Conservation (phyloP, 2,797 vertebrate species). For the Cottoperca gobio region DNA sequence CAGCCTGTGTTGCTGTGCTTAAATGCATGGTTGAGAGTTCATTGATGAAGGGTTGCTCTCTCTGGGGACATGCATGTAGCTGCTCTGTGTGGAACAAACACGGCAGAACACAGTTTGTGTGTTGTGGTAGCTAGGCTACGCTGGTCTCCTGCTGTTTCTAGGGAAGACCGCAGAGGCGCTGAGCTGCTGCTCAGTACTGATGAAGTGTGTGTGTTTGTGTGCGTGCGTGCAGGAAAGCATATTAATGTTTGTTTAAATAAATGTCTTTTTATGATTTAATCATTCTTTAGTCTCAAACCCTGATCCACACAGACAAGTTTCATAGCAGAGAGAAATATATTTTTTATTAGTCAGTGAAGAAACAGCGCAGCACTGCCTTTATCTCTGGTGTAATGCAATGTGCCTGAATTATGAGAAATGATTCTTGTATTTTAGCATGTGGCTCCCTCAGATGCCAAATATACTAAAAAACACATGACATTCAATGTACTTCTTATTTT, state of each 20-base stretch:
- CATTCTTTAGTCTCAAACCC: constrained; percentile 19
- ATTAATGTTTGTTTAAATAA: constrained; percentile 45
- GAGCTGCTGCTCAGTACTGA: constrained; percentile 55
- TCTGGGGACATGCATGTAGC: constrained; percentile 62
- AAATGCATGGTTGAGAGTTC: constrained; percentile 57
- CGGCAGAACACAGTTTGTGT: constrained; percentile 67
- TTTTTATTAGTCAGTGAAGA: constrained; percentile 9
- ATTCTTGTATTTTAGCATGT: not conserved
- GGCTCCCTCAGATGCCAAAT: not conserved
- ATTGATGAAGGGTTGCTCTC: constrained; percentile 63
- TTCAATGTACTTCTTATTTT: not conserved
- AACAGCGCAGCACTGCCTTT: not conserved
- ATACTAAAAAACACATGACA: not conserved
- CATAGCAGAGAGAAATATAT: not conserved
- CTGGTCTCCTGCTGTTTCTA: constrained; percentile 75
- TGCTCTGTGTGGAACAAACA: constrained; percentile 71
- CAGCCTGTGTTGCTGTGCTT: constrained; percentile 39
- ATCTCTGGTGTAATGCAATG: not conserved
- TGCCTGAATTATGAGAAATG: not conserved
- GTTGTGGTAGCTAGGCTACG: constrained; percentile 76
- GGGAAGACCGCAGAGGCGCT: constrained; percentile 59
- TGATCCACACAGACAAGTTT: constrained; percentile 5
- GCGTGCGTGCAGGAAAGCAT: constrained; percentile 27
- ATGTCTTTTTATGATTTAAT: constrained; percentile 42
- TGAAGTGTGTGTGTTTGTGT: constrained; percentile 29